Evolutionary conservation across 2,797 vertebrate genomes (phyloP).

Genomic region (Rhinella marina): DNA sequence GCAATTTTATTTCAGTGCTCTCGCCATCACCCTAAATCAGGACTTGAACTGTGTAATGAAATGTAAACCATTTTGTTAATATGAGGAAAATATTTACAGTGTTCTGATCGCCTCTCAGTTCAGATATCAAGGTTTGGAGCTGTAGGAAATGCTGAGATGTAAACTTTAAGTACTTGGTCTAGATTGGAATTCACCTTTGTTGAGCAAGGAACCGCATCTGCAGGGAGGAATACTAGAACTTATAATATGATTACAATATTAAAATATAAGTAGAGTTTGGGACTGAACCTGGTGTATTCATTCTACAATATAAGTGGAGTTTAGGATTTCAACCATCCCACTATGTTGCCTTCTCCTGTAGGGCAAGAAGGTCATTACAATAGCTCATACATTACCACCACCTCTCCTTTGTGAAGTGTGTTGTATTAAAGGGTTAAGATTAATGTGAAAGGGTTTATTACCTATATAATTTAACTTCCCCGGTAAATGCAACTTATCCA

Average conservation of each 20-base stretch:
- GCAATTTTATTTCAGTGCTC: conserved; percentile 1
- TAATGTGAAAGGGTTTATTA: not conserved
- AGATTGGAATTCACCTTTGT: not conserved
- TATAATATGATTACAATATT: not conserved
- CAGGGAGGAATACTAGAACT: not conserved
- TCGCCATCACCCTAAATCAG: not conserved
- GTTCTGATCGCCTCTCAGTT: not conserved
- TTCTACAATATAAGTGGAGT: not conserved
- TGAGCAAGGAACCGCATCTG: not conserved
- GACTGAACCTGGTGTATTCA: not conserved
- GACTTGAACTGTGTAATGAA: conserved; percentile 17
- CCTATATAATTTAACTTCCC: not conserved
- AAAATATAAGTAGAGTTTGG: not conserved
- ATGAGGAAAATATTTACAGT: conserved; percentile 9
- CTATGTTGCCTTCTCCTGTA: not conserved
- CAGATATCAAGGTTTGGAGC: not conserved
- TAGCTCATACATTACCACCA: not conserved
- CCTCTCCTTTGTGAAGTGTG: not conserved
- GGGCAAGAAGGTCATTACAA: not conserved
- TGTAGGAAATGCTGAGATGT: not conserved
- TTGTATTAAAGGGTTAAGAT: not conserved
- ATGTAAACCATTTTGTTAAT: conserved; percentile 9
- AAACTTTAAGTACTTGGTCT: not conserved
- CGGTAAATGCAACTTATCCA: not conserved
- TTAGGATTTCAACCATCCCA: not conserved